phyloP scores from a whole-genome alignment of 2,888 invertebrate species.

The Vanessa cardui region DNA sequence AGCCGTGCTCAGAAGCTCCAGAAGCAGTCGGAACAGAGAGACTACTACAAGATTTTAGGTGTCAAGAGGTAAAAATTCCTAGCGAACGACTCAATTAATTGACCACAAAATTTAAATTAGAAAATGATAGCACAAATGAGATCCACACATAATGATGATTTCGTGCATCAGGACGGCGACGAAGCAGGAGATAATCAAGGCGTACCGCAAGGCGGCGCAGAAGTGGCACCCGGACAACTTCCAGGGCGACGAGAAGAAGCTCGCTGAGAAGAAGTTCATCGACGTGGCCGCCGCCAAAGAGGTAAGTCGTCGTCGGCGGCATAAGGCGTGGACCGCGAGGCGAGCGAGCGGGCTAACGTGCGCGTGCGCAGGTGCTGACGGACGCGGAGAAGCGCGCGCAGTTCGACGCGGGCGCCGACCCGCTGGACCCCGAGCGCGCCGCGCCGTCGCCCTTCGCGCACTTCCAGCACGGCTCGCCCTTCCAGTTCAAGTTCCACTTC shows the following conservation, averaged over 20 bases:
- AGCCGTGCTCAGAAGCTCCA: constrained; percentile 94
- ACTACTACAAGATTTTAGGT: constrained; percentile 98
- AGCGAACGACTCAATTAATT: too few relatives aligned
- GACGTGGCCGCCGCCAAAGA: constrained; percentile 99
- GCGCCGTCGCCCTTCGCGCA: constrained; percentile 87
- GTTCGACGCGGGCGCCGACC: constrained; percentile 98
- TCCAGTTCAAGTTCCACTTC: constrained; percentile 99
- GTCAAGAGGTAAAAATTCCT: constrained; percentile 86
- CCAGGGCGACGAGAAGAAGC: constrained; percentile 93
- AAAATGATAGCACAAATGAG: too few relatives aligned
- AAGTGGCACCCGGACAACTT: constrained; percentile 99
- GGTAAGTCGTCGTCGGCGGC: constrained; percentile 77
- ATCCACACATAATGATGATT: neutral
- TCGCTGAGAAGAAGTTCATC: constrained; percentile 98
- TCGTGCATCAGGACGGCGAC: constrained; percentile 84
- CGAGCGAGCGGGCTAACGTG: too few relatives aligned
- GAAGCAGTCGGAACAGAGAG: constrained; percentile 95
- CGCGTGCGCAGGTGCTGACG: constrained; percentile 84
- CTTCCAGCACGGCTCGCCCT: constrained; percentile 93
- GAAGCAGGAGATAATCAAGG: constrained; percentile 97
- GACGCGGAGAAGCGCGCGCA: constrained; percentile 95
- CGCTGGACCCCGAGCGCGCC: constrained; percentile 95
- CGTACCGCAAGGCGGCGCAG: constrained; percentile 97
- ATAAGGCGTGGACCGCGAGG: too few relatives aligned
- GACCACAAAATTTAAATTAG: too few relatives aligned